Conservation (phyloP, 2,113 vertebrate genomes). For the Triplophysa rosa region DNA sequence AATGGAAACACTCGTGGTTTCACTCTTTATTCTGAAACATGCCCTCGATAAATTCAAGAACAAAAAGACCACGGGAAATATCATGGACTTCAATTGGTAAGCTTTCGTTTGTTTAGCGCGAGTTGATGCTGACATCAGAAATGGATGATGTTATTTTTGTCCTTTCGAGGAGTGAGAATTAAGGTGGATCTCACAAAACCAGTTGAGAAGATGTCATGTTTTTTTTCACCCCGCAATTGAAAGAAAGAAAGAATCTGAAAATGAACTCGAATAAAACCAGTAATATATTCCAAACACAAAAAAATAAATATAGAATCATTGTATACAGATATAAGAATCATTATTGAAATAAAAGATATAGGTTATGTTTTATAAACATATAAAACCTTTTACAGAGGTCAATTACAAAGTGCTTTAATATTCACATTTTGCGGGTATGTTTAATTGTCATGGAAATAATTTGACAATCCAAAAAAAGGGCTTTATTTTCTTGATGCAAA, state of each 20-base stretch:
- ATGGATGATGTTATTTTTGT: constrained; percentile 3
- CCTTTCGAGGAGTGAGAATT: neutral
- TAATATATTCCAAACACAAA: neutral
- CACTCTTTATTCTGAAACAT: neutral
- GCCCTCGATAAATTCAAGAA: neutral
- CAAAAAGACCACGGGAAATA: neutral
- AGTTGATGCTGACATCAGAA: constrained; percentile 17
- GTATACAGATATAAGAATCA: no score
- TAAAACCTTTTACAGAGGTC: no score
- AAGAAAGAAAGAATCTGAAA: neutral
- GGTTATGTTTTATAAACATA: no score
- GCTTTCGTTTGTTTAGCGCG: neutral
- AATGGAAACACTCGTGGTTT: constrained; percentile 16
- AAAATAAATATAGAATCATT: neutral
- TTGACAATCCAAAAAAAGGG: no score
- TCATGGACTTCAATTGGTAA: constrained; percentile 5
- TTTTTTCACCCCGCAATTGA: neutral
- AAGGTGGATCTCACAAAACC: neutral
- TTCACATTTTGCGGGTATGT: no score
- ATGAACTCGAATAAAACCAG: neutral
- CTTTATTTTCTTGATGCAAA: neutral
- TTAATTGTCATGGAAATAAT: no score
- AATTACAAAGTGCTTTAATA: no score
- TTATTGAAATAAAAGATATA: no score
- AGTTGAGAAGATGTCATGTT: neutral